A percentile compares a stretch with the other conserved stretches of the same genome.
phyloP scores from a whole-genome alignment of 1,140 invertebrate genomes.

The Aphis craccivora region DNA sequence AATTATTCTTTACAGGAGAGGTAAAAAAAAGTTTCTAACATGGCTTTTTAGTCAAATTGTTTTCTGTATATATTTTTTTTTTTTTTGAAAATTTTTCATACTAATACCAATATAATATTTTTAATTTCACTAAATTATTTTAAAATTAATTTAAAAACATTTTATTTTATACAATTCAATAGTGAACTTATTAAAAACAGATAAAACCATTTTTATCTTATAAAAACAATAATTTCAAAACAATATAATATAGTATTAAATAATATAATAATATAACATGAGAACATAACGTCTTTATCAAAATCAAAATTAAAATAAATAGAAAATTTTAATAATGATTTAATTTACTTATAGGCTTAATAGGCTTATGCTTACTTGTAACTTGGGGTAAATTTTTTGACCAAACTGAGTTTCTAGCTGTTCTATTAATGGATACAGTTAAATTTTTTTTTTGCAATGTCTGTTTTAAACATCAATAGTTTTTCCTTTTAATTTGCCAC shows the following conservation, averaged over 20 bases:
- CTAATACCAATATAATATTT: too few species aligned
- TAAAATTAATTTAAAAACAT: background rate
- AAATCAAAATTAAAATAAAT: too few species aligned
- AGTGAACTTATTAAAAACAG: too few species aligned
- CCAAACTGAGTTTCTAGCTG: background rate
- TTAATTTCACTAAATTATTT: background rate
- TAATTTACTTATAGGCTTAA: conserved; percentile 21
- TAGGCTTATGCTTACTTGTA: background rate
- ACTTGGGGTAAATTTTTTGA: background rate
- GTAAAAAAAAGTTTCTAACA: conserved; percentile 25
- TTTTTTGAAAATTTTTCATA: too few species aligned
- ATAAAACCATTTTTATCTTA: background rate
- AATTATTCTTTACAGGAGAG: background rate
- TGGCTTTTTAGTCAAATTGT: background rate
- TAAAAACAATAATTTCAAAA: background rate
- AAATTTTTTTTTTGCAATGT: conserved; percentile 15
- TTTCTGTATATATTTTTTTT: background rate
- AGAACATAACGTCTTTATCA: too few species aligned
- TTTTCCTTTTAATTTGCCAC: background rate
- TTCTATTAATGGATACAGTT: background rate
- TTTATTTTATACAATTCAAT: background rate
- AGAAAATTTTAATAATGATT: background rate
- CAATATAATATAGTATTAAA: background rate
- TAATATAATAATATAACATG: too few species aligned
- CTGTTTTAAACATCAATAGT: conserved; percentile 26